Evolutionary conservation across 2,797 vertebrate genomes (phyloP).

Genomic region (Pristis pectinata): DNA sequence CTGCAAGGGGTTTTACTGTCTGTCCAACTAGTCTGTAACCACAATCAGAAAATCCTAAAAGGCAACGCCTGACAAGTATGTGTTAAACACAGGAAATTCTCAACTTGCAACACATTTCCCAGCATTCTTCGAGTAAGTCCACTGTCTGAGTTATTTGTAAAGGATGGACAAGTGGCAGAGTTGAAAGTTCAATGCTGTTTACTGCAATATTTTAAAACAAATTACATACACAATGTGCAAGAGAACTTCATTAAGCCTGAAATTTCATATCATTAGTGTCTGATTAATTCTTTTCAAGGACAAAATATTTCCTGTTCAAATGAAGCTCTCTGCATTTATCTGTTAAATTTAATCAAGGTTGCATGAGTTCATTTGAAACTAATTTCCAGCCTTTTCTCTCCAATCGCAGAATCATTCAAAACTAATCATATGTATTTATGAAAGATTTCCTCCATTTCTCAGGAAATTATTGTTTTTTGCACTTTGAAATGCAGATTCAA

Average conservation of each 20-base stretch:
- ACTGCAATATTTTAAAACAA: neutral
- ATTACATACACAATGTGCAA: neutral
- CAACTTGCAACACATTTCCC: neutral
- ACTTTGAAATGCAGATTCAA: neutral
- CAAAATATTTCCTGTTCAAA: slow-evolving; percentile 16
- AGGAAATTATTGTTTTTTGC: neutral
- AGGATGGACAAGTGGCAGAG: too few species aligned
- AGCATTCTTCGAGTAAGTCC: neutral
- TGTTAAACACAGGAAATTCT: too few species aligned
- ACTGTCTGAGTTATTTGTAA: neutral
- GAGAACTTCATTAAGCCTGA: neutral
- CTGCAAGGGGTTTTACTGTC: too few species aligned
- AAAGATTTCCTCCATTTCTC: neutral
- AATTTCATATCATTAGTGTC: neutral
- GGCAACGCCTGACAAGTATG: too few species aligned
- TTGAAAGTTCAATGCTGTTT: neutral
- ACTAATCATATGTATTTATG: neutral
- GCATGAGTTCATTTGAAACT: neutral
- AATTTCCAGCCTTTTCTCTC: slow-evolving; percentile 1
- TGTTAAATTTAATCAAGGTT: neutral
- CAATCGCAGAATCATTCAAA: neutral
- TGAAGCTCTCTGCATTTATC: neutral
- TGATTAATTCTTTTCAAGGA: neutral
- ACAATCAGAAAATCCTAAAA: too few species aligned
- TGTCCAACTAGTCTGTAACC: too few species aligned